Base-by-base conservation (phyloP, 2,888 invertebrate species). In the Tetragonisca angustula region DNA sequence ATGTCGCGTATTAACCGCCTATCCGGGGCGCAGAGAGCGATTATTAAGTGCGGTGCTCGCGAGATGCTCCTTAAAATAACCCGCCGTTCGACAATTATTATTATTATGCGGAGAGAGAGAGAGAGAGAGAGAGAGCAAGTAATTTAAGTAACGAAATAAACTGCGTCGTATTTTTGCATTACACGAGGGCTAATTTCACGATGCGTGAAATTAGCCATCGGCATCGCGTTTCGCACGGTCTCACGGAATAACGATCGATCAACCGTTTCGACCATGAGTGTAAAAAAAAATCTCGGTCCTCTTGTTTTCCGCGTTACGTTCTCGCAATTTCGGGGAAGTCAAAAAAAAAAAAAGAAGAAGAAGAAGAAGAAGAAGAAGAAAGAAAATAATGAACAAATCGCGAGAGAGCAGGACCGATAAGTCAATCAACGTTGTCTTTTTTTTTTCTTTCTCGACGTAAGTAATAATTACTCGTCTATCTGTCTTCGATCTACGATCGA, bases 91-190 rank as follows among this genome's bases (percentile, higher is more conserved):
- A 81, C 75, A 77, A 87, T 84, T 72, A 87, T 79, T 72, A 71
- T 71, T 59, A 59, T 61, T 61, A 27, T 19, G 59, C 27, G 65
- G 73, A 67, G 81, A 73, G 83, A 24, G 49, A 54, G 52, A 52
- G 17, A 17, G 24, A 36, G 21, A 64, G 13, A 36, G n/a, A 43
- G 72, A 68, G 82, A 74, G 82, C n/a, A 49, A 64, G 74, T 75
- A 84, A 89, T 88, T 88, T 88, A 64, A 69, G 72, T 74, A 83
- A 84, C 83, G 77, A 88, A 89, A 81, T 82, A 84, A 82, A 17
- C 79, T 65, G 71, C 67, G 49, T 74, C 70, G 79, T 80, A 74
- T 84, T 74, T 80, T 88, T 68, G 56, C 78, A 24, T 73, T 72
- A 78, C 76, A 71, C 65, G 77, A 50, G 64, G 50, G 69, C 21